Base-by-base conservation (phyloP, 2,113 vertebrate genomes). In the Perognathus longimembris region DNA sequence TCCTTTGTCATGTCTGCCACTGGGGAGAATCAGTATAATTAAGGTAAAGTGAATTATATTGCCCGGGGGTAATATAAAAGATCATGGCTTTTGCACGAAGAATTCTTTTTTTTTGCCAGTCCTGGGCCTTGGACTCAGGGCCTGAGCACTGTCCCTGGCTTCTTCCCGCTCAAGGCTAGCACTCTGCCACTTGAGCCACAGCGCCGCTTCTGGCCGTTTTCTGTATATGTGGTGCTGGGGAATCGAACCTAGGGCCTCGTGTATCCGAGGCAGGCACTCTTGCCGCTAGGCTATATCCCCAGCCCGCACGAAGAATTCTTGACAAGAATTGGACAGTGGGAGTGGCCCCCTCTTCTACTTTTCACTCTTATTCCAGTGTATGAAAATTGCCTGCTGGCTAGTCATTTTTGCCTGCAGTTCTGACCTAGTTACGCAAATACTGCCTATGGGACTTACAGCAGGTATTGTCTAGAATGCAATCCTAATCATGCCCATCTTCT, bases 341-440 rank as follows among this genome's bases (percentile, higher is more conserved):
- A 50, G 42, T 83, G 50, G 36, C 4, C 38, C 73, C 24, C 76
- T 78, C 4, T n/a, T 79, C 5, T 28, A 18, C 17, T 36, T 45
- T 38, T 45, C 2, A 9, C 8, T 69, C 8, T 70, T 66, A 64
- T 42, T 57, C 18, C 74, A 36, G 8, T 63, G 2, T 22, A 82
- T 20, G 57, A 40, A 88, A 85, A 45, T 1, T 85, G 57, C 42
- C 61, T 74, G 21, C 69, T 69, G n/a, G 61, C 38, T 40, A 84
- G 15, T 36, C 57, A 54, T 76, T n/a, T 50, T 89, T 87, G 70
- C 61, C 88, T 92, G 34, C 8, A 88, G 57, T 67, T 91, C 89
- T 89, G 81, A 77, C 90, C 77, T 81, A 89, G 38, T 85, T 89
- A 59, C 5, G 22, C 21, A 28, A 84, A 67, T 22, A 36, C 24